These are phyloP conservation scores for Sandelia bainsii DNA, from an alignment of 2,797 vertebrate genomes.

Conservation along the genomic window DNA sequence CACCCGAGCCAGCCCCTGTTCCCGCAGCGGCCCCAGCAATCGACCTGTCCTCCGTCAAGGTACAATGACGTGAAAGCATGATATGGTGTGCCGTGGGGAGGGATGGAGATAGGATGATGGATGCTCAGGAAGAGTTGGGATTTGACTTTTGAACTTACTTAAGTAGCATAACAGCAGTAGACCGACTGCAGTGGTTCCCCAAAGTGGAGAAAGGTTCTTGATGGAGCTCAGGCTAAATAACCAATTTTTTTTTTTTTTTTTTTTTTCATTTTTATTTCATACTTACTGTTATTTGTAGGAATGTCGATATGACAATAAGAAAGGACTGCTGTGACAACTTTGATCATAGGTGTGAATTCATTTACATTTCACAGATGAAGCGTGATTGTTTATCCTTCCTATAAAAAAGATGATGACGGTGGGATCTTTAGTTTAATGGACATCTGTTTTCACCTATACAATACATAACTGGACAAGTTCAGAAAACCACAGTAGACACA, in stretches of 20 bases:
- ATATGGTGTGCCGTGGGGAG: slow-evolving; percentile 4
- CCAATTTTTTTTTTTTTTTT: not conserved
- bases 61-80: slow-evolving; percentile 53
- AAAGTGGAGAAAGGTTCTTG: not conserved
- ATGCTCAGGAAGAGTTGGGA: slow-evolving; percentile 17
- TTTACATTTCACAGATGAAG: not conserved
- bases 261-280: not conserved
- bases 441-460: not conserved
- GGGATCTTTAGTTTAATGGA: not conserved
- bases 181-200: not conserved
- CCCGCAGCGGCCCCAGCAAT: slow-evolving; percentile 51
- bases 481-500: not conserved
- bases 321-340: not conserved
- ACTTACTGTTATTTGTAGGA: not conserved
- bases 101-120: slow-evolving; percentile 6
- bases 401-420: not conserved
- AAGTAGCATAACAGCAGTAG: slow-evolving; percentile 11
- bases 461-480: not conserved
- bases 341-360: not conserved
- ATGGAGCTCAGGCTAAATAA: not conserved
- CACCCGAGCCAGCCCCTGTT: slow-evolving; percentile 56
- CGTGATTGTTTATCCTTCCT: not conserved
- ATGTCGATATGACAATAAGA: not conserved
- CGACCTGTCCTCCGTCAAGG: slow-evolving; percentile 85
- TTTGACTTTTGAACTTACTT: slow-evolving; percentile 3